Evolutionary conservation across 1,140 invertebrate species (phyloP).

Genomic region (Drosophila sp.): DNA sequence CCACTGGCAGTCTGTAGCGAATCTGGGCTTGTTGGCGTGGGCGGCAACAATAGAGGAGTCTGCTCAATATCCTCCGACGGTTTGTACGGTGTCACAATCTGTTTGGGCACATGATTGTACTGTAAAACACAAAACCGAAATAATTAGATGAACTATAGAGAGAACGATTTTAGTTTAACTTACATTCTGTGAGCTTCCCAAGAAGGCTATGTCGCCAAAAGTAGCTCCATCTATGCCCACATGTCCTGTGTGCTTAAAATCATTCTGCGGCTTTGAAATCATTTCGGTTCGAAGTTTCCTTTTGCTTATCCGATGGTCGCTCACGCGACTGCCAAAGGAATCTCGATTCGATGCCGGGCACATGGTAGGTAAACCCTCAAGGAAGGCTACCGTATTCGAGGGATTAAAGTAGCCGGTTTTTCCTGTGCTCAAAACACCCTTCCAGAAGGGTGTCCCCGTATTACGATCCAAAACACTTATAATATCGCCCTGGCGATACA

Average conservation of each 20-base stretch:
- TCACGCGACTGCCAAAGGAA: constrained; percentile 70
- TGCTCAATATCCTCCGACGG: constrained; percentile 91
- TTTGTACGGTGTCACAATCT: constrained; percentile 94
- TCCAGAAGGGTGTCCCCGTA: constrained; percentile 87
- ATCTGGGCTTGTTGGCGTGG: constrained; percentile 84
- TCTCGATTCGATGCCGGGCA: constrained; percentile 64
- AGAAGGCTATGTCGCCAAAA: constrained; percentile 96
- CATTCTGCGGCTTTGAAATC: constrained; percentile 98
- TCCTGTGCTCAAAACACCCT: constrained; percentile 92
- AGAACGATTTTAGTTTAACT: constrained; percentile 35
- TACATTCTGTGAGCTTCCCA: constrained; percentile 85
- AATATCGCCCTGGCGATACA: constrained; percentile 94
- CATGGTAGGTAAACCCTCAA: constrained; percentile 89
- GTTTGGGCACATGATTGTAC: constrained; percentile 91
- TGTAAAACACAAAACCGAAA: constrained; percentile 57
- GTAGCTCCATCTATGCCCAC: constrained; percentile 98
- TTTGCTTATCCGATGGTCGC: constrained; percentile 84
- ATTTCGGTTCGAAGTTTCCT: constrained; percentile 93
- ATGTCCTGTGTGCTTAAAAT: constrained; percentile 98
- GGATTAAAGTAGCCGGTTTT: constrained; percentile 96
- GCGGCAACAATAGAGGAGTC: constrained; percentile 84
- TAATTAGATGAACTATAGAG: neutral
- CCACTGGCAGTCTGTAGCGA: constrained; percentile 84
- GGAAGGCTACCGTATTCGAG: constrained; percentile 93
- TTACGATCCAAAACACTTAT: constrained; percentile 97